Base-by-base conservation (phyloP, 2,797 vertebrate genomes). In the Xenops minutus region DNA sequence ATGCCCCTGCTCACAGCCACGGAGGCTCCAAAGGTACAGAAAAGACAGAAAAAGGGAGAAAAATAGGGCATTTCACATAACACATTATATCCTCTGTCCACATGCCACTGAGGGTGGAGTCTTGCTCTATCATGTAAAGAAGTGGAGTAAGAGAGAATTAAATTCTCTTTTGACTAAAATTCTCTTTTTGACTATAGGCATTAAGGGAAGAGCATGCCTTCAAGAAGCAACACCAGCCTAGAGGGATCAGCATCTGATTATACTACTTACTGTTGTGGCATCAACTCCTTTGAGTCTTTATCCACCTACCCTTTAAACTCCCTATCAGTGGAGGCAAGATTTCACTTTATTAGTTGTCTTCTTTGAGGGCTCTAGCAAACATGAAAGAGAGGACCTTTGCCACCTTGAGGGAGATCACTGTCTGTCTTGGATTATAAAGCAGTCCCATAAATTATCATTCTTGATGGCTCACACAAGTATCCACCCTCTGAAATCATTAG, bases 241-340 rank as follows among this genome's bases (percentile, higher is more conserved):
- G 34, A 71, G 7, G 66, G 69, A 68, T 74, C 14, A 72, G 11
- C 12, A 52, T 68, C 71, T 92, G 55, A 80, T 87, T 72, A 51
- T 66, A 59, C 10, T 41, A 43, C 67, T 92, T 88, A 46, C 12
- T 85, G n/a, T 43, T 16, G 1, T 55, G 23, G 16, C 36, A 63
- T 79, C 68, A n/a, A 29, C 29, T 79, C 24, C n/a, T 90, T 89
- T 52, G 73, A 64, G 32, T 6, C 58, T 64, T 91, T 85, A 87
- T 66, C 56, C 46, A 75, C 24, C 54, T 85, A 37, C 27, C 71
- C 71, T 93, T 96, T 96, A 90, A 96, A 79, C 16, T 93, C 44
- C 43, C 26, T 85, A 27, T 68, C 54, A 78, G 34, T 27, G 68
- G 36, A 95, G 41, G 54, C 18, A 59, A 86, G 26, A 48, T 73